phyloP scores from a whole-genome alignment of 2,113 vertebrate species.

The Cochlearius cochlearius region DNA sequence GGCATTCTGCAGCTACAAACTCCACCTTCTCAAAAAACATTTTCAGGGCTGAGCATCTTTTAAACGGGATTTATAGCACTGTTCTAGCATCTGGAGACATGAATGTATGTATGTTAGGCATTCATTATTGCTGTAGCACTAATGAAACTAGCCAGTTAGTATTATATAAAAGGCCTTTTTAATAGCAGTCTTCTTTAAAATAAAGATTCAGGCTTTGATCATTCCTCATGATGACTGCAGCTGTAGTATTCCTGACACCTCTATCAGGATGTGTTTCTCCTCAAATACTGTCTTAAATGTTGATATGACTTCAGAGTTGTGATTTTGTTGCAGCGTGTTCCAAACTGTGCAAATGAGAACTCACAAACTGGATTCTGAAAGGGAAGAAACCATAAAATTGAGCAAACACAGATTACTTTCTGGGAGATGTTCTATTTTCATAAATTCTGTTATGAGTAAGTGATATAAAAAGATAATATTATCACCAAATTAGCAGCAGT shows the following conservation, averaged over 20 bases:
- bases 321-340: background rate
- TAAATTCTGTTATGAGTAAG: slow-evolving; percentile 27
- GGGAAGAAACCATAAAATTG: slow-evolving; percentile 11
- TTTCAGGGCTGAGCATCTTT: background rate
- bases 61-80: background rate
- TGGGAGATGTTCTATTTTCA: slow-evolving; percentile 16
- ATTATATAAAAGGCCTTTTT: background rate
- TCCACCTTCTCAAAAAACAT: background rate
- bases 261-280: background rate
- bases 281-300: slow-evolving; percentile 1
- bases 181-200: background rate
- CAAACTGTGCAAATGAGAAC: background rate
- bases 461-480: slow-evolving; percentile 2
- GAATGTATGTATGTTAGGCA: background rate
- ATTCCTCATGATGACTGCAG: background rate
- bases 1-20: background rate
- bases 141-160: background rate
- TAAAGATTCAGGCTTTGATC: background rate
- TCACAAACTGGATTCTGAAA: background rate
- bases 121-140: background rate
- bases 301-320: background rate
- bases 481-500: background rate
- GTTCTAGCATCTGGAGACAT: background rate
- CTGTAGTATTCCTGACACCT: background rate
- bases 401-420: background rate